Percentiles rank a stretch among this genome's conserved stretches.
Evolutionary conservation across 2,888 invertebrate species (phyloP).

Genomic region (Harmothoe impar): DNA sequence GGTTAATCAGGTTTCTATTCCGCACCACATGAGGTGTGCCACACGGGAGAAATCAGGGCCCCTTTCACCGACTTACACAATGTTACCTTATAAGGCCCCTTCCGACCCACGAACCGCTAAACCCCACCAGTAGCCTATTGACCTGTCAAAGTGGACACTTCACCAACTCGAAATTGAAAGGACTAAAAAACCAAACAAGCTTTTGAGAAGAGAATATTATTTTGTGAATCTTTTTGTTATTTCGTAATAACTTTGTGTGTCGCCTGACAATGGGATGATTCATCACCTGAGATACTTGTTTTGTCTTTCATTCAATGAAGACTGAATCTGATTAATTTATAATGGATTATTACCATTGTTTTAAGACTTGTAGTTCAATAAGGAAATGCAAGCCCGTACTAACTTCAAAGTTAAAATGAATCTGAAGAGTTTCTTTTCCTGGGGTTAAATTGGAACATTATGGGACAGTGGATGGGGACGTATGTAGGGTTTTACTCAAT

Average conservation of each 20-base stretch:
- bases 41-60: constrained; percentile 18
- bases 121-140: neutral
- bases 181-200: neutral
- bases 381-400: too few species aligned
- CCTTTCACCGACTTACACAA: constrained; percentile 4
- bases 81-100: neutral
- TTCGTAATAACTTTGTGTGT: neutral
- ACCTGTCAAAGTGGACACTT: neutral
- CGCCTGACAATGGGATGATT: neutral
- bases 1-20: constrained; percentile 37
- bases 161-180: neutral
- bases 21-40: neutral
- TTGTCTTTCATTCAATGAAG: neutral
- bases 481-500: too few species aligned
- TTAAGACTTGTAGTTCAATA: too few species aligned
- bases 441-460: too few species aligned
- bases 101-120: neutral
- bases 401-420: too few species aligned
- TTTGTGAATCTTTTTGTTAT: neutral
- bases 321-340: neutral
- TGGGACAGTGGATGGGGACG: too few species aligned
- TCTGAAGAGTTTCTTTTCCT: too few species aligned
- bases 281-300: neutral
- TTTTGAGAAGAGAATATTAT: neutral
- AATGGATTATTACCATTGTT: too few species aligned